Conservation (phyloP, 2,113 vertebrate species). For the Rissa tridactyla region DNA sequence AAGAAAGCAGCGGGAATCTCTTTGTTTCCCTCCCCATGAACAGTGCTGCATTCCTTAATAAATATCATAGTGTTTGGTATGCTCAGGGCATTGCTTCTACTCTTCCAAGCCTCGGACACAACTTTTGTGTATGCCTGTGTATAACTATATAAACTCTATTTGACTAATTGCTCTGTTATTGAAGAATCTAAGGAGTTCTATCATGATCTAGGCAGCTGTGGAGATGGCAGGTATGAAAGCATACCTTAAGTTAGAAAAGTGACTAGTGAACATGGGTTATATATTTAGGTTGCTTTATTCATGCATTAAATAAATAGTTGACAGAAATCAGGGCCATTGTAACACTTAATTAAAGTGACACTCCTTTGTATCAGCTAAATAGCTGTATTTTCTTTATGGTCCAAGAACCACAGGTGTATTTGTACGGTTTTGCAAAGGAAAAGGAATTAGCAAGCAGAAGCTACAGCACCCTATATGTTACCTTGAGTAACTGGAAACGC, state of each 20-base stretch:
- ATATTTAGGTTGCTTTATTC: not conserved
- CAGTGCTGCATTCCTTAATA: not conserved
- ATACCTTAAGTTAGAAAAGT: not conserved
- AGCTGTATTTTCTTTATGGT: not conserved
- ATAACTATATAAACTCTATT: not conserved
- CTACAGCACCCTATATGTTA: not conserved
- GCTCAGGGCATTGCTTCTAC: not conserved
- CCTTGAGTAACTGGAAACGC: not conserved
- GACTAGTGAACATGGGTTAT: not conserved
- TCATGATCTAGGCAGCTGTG: not conserved
- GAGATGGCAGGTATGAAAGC: not conserved
- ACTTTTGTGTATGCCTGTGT: not conserved
- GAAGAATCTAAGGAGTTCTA: not conserved
- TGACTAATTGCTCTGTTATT: not conserved
- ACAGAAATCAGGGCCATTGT: not conserved
- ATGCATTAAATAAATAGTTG: not conserved
- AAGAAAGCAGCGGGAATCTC: not conserved
- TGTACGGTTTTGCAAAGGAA: not conserved
- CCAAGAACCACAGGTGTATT: not conserved
- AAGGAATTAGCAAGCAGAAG: not conserved
- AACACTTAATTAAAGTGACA: not conserved
- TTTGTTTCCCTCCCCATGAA: not conserved
- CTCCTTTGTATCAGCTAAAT: not conserved
- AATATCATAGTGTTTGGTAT: not conserved
- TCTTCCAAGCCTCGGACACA: not conserved